These are phyloP conservation scores for Oreochromis aureus DNA, from an alignment of 2,113 vertebrate species.

Conservation along the genomic window DNA sequence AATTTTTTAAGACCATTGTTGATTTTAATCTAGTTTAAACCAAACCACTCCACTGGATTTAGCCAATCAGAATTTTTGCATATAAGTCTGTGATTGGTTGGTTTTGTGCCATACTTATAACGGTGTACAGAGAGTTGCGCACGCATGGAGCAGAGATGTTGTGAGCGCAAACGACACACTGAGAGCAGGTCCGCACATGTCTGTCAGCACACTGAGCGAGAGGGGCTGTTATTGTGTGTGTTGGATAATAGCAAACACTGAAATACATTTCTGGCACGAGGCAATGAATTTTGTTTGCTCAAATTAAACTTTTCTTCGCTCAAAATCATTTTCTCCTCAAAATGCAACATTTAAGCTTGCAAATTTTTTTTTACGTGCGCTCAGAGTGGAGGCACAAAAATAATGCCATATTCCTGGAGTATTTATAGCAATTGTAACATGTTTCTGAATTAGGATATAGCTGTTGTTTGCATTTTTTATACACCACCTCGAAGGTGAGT, in stretches of 20 bases:
- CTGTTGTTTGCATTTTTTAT: neutral
- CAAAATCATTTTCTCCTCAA: neutral
- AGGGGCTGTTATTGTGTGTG: neutral
- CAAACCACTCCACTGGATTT: neutral
- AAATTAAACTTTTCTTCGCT: neutral
- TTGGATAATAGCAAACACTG: neutral
- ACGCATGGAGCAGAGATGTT: no score
- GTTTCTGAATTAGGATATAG: neutral
- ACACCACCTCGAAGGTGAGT: neutral
- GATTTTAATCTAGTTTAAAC: neutral
- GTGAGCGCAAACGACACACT: no score
- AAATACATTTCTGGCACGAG: neutral
- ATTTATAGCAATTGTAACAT: neutral
- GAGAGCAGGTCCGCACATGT: no score
- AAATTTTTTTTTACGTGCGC: neutral
- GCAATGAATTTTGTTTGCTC: neutral
- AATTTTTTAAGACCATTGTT: neutral
- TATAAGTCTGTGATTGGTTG: neutral
- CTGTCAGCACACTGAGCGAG: no score
- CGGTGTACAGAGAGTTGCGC: no score
- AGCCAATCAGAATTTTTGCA: neutral
- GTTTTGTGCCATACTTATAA: neutral
- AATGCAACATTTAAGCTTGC: neutral
- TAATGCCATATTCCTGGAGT: neutral
- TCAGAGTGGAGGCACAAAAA: no score